These are phyloP conservation scores for Digitonthophagus gazella DNA, from an alignment of 2,888 invertebrate genomes.

Conservation along the genomic window DNA sequence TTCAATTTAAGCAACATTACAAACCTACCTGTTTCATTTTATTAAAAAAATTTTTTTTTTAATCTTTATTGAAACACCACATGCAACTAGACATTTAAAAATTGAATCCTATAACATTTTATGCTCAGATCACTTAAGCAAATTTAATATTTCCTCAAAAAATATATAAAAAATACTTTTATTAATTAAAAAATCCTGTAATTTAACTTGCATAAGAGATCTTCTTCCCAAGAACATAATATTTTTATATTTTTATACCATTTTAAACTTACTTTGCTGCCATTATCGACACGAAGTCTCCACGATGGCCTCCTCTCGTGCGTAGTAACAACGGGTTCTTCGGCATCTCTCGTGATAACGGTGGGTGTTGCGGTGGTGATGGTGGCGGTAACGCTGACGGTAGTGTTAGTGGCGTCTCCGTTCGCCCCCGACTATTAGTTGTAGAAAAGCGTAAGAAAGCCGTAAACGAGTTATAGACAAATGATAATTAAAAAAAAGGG, in stretches of 20 bases:
- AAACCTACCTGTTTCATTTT: background rate
- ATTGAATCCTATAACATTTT: background rate
- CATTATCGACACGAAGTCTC: slow-evolving; percentile 82
- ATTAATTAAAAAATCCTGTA: too few species aligned
- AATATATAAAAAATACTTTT: too few species aligned
- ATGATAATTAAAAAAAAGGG: slow-evolving; percentile 7
- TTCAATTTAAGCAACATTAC: background rate
- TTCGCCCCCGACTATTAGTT: slow-evolving; percentile 46
- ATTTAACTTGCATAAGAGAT: too few species aligned
- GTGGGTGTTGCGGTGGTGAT: slow-evolving; percentile 58
- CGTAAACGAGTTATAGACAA: slow-evolving; percentile 15
- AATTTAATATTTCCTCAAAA: too few species aligned
- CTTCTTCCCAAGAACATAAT: too few species aligned
- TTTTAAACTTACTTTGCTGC: slow-evolving; percentile 82
- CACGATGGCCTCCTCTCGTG: slow-evolving; percentile 86
- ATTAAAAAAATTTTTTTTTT: background rate
- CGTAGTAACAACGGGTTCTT: slow-evolving; percentile 44
- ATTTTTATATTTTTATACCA: too few species aligned
- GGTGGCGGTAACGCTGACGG: slow-evolving; percentile 55
- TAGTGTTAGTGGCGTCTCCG: slow-evolving; percentile 40
- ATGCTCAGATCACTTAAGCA: too few species aligned
- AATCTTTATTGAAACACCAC: background rate
- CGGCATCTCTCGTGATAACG: slow-evolving; percentile 37
- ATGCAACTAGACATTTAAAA: background rate
- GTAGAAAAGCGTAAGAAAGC: slow-evolving; percentile 13